Evolutionary conservation across 2,888 invertebrate genomes (phyloP), one percentile per base, ranked within the genome.

Genomic region (Vannuccia rotundouncinata): DNA sequence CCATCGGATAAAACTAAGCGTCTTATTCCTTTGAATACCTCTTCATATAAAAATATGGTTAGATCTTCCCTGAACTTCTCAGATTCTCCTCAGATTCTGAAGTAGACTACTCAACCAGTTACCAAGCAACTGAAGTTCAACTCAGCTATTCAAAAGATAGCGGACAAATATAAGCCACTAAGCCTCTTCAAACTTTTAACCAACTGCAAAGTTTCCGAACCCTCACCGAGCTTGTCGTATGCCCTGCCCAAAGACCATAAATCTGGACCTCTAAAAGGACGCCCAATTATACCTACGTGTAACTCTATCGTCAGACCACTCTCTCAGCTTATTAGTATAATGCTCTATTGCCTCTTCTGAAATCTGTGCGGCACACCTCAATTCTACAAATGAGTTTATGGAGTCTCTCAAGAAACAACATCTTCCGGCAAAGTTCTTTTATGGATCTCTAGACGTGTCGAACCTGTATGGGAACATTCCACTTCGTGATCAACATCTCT

Each of bases 101-200:
- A 22, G 66, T 66, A n/a, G 25, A 22, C 66, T 22, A 22, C 25
- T n/a, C 66, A n/a, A n/a, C 66, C 66, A n/a, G 66, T 66, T 22
- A 66, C 66, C 25, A 66, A 66, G 66, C 66, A 66, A 66, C 66
- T 66, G 66, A 66, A 66, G 25, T 66, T 66, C 66, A 66, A 66
- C 25, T 66, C 66, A n/a, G 66, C 66, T 66, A 66, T 66, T 66
- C 66, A 66, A 66, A 66, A 5, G 25, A 22, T 66, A 5, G 66
- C 66, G 17, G 25, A 66, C 25, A 66, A 66, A 22, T 66, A 66
- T 22, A 66, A 66, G 25, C 25, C 66, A 66, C 25, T 66, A n/a
- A 22, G 17, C 25, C 25, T 5, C 66, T 66, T 66, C 25, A 66
- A 66, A 5, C 66, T 66, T 66, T 22, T 66, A n/a, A 66, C 66